Conservation (phyloP, 2,888 invertebrate genomes). For the Melinaea marsaeus region DNA sequence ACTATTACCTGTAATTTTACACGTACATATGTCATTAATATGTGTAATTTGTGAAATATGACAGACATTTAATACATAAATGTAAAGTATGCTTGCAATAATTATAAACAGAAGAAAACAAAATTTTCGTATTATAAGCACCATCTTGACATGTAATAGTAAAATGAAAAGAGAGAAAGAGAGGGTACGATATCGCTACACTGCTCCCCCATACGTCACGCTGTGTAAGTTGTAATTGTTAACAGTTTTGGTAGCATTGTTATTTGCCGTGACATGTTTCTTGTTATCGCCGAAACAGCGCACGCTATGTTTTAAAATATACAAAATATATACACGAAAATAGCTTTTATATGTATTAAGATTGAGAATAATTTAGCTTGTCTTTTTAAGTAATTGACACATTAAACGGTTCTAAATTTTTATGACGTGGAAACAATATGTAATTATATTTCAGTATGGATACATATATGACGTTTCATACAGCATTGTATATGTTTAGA, state of each 20-base stretch:
- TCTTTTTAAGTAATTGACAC: conserved; percentile 1
- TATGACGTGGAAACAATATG: conserved; percentile 8
- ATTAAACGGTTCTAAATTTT: background rate
- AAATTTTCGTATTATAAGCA: no score
- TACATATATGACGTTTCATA: background rate
- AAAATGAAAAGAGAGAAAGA: no score
- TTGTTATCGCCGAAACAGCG: conserved; percentile 20
- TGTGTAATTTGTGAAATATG: no score
- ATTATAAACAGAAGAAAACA: no score
- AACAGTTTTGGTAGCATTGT: conserved; percentile 16
- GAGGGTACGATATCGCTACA: no score
- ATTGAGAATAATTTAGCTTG: conserved; percentile 9
- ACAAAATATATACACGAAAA: background rate
- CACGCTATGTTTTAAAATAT: conserved; percentile 13
- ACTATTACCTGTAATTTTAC: conserved; percentile 16
- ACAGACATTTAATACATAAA: no score
- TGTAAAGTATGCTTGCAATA: no score
- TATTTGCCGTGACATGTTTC: conserved; percentile 25
- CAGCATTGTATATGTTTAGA: background rate
- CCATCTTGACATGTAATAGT: no score
- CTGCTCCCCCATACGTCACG: background rate
- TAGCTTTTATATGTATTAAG: background rate
- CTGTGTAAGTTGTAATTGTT: conserved; percentile 11
- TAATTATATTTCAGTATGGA: background rate
- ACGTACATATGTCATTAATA: background rate